Percentiles rank a stretch among this genome's conserved stretches.
phyloP scores from a whole-genome alignment of 2,888 invertebrate genomes.

The Nymphalis urticae region DNA sequence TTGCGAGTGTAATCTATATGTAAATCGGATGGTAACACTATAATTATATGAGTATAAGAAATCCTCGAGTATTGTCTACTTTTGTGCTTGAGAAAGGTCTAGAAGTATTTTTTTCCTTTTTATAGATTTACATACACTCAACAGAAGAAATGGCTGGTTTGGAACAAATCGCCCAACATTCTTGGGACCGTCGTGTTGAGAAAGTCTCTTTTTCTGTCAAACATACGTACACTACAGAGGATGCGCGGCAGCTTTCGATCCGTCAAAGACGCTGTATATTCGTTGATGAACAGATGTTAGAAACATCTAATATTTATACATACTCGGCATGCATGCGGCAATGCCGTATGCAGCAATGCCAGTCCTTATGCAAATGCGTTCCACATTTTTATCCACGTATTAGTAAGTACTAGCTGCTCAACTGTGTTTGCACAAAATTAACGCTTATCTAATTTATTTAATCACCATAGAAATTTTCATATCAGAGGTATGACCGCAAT shows the following conservation, averaged over 20 bases:
- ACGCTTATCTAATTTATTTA: too few species aligned
- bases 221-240: conserved; percentile 88
- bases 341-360: conserved; percentile 85
- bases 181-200: conserved; percentile 84
- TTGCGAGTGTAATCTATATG: too few species aligned
- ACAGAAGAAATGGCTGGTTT: conserved; percentile 86
- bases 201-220: conserved; percentile 86
- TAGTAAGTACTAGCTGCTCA: conserved; percentile 59
- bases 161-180: conserved; percentile 86
- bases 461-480: too few species aligned
- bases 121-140: conserved; percentile 83
- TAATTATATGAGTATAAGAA: too few species aligned
- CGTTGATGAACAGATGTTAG: conserved; percentile 84
- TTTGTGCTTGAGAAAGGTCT: too few species aligned
- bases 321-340: conserved; percentile 88
- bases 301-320: conserved; percentile 84
- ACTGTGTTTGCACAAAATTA: too few species aligned
- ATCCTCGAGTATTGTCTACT: too few species aligned
- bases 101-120: conserved; percentile 20
- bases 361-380: conserved; percentile 85
- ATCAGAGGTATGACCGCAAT: too few species aligned
- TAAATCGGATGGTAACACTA: too few species aligned
- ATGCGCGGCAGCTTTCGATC: conserved; percentile 84
- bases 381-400: conserved; percentile 86
- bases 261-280: conserved; percentile 88